phyloP scores from a whole-genome alignment of 2,113 vertebrate species.

The Nothocercus nigrocapillus region DNA sequence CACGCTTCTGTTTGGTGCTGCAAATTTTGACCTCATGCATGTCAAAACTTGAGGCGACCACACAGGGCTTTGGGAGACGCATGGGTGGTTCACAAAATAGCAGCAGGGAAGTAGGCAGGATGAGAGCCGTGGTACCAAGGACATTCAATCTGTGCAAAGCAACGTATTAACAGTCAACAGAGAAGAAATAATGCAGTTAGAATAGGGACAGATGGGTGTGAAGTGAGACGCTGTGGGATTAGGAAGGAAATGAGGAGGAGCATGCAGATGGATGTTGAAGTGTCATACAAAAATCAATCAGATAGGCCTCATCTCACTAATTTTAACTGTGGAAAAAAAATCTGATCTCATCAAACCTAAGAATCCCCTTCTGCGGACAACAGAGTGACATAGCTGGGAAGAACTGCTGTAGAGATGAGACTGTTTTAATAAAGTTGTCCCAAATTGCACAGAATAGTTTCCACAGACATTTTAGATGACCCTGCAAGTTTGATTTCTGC shows the following conservation, averaged over 20 bases:
- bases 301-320: background rate
- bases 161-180: background rate
- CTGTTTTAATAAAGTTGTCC: background rate
- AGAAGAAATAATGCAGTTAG: background rate
- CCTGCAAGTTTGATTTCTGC: background rate
- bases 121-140: background rate
- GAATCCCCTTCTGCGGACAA: background rate
- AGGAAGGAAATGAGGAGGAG: background rate
- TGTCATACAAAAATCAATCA: slow-evolving; percentile 34
- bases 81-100: background rate
- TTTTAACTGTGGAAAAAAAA: background rate
- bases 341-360: background rate
- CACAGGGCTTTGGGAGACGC: background rate
- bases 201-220: background rate
- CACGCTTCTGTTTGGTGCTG: background rate
- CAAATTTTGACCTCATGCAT: background rate
- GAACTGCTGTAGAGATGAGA: background rate
- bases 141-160: background rate
- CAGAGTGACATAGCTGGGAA: background rate
- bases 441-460: background rate
- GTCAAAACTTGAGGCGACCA: background rate
- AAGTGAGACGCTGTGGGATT: fast-evolving
- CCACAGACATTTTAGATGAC: background rate
- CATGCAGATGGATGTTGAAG: background rate
- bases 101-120: background rate